Evolutionary conservation across 2,113 vertebrate genomes (phyloP), one percentile per base, ranked within the genome.

Genomic region (Nicator chloris): DNA sequence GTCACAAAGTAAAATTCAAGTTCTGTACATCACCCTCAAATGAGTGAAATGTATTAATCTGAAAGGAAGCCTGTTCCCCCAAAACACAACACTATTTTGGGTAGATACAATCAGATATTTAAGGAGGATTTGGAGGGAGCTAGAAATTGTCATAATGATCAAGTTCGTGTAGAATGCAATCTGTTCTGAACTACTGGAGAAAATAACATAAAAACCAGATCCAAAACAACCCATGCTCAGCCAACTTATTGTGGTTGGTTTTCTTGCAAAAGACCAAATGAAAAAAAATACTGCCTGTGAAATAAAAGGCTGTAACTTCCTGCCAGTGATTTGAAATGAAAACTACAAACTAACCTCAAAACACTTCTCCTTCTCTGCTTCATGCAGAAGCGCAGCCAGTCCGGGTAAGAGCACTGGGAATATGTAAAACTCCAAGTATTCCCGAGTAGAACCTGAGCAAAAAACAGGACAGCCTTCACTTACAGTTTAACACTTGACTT

Each of bases 321-420:
- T 86, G 56, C 5, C 64, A 82, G 3, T 21, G 26, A 65, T 51
- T 50, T 57, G 57, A 79, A 94, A 51, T 50, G 28, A 64, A 65
- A 84, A 75, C 18, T 75, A 44, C 87, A 61, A 60, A 98, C 98
- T 94, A 54, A 99, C 99, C 98, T 99, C 93, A 63, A 99, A 98
- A 95, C 98, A 99, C 40, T 97, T 96, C 8, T 98, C 98, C 70
- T 97, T 98, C 94, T 98, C 93, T 42, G 98, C 99, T 93, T 97
- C 98, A 31, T 95, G 97, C 78, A 99, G 97, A 72, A 99, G 95
- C 44, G 97, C 98, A 57, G 97, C 98, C 94, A 99, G 86, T 72
- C 98, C 99, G 0, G 99, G 98, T 26, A 99, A 66, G 88, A 99
- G 97, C 49, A 98, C 96, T 28, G 98, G 99, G 93, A 99, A 99